Base-by-base conservation (phyloP, 2,797 vertebrate genomes). In the Eulemur rubriventer region DNA sequence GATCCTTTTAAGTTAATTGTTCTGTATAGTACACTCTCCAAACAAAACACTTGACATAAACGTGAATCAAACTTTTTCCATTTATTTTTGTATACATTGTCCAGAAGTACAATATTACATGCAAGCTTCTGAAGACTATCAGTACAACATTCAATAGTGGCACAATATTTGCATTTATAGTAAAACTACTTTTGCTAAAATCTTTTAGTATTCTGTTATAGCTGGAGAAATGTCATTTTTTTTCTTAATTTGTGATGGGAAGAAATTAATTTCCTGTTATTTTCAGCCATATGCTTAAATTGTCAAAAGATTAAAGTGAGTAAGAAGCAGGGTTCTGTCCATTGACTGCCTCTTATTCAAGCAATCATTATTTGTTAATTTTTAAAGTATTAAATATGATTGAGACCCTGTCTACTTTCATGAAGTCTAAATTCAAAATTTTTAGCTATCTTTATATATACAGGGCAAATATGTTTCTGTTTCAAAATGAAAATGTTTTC, bases 1-100 rank as follows among this genome's bases (percentile, higher is more conserved):
- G 98, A 98, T 98, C 98, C 97, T 99, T 99, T 98, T 98, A 99
- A 98, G 98, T 98, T 98, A 98, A 98, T 98, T 98, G 98, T 98
- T 98, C 97, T 98, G 97, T 93, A 95, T 97, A 96, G 94, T 96
- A 97, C 82, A 97, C 96, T 98, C 98, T 98, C 97, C 96, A 98
- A 98, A 98, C 95, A 98, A 98, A 98, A 96, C 87, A 97, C 88
- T 98, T 98, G 96, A 89, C 79, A 98, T 97, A 97, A 98, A 98
- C 90, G 89, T 94, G 82, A 95, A 98, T 97, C 97, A 97, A 96
- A 95, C 92, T 96, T 89, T 87, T 97, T 93, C 35, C 89, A 94
- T 80, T 95, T 96, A 82, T 94, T 95, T 97, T 92, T 65, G n/a
- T 91, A 55, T 93, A 91, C 65, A 65, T 95, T 89, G 41, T 91